phyloP scores from a whole-genome alignment of 2,797 vertebrate genomes.

The Rhinophrynus dorsalis region DNA sequence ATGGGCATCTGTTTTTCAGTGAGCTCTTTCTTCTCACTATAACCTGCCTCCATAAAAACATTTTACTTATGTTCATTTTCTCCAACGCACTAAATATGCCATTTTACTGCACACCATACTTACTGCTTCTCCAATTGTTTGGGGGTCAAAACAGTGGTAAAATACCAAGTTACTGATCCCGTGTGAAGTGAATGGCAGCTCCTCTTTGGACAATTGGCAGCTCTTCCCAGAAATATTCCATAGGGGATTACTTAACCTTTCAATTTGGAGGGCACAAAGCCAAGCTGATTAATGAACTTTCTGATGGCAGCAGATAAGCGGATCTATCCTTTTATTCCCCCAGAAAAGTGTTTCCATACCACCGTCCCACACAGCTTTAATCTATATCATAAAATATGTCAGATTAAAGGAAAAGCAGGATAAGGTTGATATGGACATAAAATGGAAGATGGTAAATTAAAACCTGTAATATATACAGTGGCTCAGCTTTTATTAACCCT shows the following conservation, averaged over 20 bases:
- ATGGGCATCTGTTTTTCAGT: too few species aligned
- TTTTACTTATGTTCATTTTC: too few species aligned
- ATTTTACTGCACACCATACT: too few species aligned
- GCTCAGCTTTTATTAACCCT: too few species aligned
- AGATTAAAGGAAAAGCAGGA: slow-evolving; percentile 78
- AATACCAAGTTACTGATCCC: slow-evolving; percentile 79
- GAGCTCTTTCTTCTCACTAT: too few species aligned
- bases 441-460: slow-evolving; percentile 81
- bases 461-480: slow-evolving; percentile 78
- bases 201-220: slow-evolving; percentile 74
- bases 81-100: too few species aligned
- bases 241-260: slow-evolving; percentile 87
- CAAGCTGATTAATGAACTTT: slow-evolving; percentile 86
- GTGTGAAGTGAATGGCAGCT: slow-evolving; percentile 72
- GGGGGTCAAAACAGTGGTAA: slow-evolving; percentile 73
- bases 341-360: slow-evolving; percentile 77
- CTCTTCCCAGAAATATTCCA: slow-evolving; percentile 77
- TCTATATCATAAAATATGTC: slow-evolving; percentile 83
- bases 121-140: slow-evolving; percentile 70
- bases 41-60: too few species aligned
- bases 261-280: slow-evolving; percentile 86
- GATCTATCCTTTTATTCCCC: slow-evolving; percentile 83
- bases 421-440: slow-evolving; percentile 80
- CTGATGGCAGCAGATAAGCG: slow-evolving; percentile 80
- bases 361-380: slow-evolving; percentile 76